These are phyloP conservation scores for Himalopsyche japonica DNA, from an alignment of 2,888 invertebrate genomes.

Conservation along the genomic window DNA sequence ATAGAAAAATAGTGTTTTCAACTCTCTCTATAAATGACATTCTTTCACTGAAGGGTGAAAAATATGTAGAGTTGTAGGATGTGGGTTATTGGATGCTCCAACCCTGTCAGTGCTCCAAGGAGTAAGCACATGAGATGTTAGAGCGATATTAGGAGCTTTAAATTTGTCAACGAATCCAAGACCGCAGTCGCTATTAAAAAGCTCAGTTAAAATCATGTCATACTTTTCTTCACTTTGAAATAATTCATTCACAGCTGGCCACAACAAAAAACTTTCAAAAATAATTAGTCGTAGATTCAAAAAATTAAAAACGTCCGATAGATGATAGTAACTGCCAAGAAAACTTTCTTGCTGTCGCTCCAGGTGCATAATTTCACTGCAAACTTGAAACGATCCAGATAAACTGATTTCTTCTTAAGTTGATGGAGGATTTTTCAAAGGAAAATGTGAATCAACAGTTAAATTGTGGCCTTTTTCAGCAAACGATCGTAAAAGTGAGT, in stretches of 20 bases:
- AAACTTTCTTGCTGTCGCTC: background rate
- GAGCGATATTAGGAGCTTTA: constrained; percentile 46
- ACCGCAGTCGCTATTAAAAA: constrained; percentile 19
- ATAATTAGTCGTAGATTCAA: background rate
- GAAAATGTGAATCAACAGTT: constrained; percentile 59
- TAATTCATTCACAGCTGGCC: constrained; percentile 10
- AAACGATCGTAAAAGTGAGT: constrained; percentile 56
- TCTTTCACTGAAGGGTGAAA: constrained; percentile 41
- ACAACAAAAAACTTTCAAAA: constrained; percentile 45
- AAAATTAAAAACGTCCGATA: constrained; percentile 5
- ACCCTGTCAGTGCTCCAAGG: constrained; percentile 48
- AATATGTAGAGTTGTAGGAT: constrained; percentile 47
- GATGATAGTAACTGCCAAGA: constrained; percentile 5
- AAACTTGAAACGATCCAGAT: constrained; percentile 43
- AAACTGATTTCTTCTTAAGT: constrained; percentile 62
- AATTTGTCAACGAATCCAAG: constrained; percentile 15
- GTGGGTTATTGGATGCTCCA: constrained; percentile 48
- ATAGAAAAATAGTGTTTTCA: constrained; percentile 42
- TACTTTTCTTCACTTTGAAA: constrained; percentile 6
- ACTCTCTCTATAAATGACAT: constrained; percentile 48
- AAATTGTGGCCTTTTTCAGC: constrained; percentile 59
- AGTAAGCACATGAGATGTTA: constrained; percentile 47
- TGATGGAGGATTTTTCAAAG: constrained; percentile 52
- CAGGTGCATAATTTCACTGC: background rate
- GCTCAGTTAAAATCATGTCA: constrained; percentile 21